A percentile compares a stretch with the other conserved stretches of the same genome.
phyloP scores from a whole-genome alignment of 1,140 invertebrate genomes.

The Ditylenchus dipsaci region DNA sequence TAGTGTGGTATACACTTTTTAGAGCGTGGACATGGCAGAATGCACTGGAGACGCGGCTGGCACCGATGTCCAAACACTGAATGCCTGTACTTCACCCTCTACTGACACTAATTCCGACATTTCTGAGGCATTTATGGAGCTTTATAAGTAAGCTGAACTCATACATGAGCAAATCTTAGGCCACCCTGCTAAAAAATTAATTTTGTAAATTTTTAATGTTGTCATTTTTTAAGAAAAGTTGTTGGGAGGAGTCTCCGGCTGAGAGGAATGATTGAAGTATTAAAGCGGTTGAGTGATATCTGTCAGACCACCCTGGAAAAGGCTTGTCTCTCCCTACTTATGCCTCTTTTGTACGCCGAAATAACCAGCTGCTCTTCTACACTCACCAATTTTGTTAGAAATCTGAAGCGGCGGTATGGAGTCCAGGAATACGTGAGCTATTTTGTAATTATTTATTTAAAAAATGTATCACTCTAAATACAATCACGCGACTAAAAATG shows the following conservation, averaged over 20 bases:
- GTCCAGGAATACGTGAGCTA: neutral
- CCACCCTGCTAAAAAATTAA: neutral
- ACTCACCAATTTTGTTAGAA: neutral
- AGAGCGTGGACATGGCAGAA: constrained; percentile 5
- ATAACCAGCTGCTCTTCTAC: neutral
- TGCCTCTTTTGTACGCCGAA: constrained; percentile 13
- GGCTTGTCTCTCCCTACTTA: constrained; percentile 20
- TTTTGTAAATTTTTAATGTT: no score
- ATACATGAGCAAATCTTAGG: neutral
- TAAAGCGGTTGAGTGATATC: constrained; percentile 2
- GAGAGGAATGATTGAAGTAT: constrained; percentile 15
- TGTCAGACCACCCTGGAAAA: constrained; percentile 15
- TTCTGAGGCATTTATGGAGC: neutral
- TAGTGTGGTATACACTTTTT: no score
- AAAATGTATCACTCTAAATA: no score
- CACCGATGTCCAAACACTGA: neutral
- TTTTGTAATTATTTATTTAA: neutral
- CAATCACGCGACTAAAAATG: neutral
- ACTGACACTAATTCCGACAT: neutral
- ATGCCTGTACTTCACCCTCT: neutral
- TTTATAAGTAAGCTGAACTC: neutral
- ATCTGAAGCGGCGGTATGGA: neutral
- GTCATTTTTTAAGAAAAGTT: neutral
- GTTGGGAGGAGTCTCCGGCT: constrained; percentile 20
- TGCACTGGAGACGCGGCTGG: neutral